These are phyloP conservation scores for Chrysodeixis includens DNA, from an alignment of 2,888 invertebrate genomes.

Conservation along the genomic window DNA sequence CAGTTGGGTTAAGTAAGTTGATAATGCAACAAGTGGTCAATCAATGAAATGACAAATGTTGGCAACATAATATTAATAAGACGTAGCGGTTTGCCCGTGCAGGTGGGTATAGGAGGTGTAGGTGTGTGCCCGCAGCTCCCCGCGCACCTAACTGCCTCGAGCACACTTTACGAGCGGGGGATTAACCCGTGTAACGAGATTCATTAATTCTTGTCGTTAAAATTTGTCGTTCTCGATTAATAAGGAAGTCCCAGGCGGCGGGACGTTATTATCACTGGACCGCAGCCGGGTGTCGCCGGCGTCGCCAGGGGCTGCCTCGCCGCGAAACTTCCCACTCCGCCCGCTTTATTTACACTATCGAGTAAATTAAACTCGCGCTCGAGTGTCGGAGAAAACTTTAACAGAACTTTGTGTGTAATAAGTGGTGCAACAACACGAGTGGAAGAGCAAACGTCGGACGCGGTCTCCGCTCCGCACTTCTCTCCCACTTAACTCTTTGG, in stretches of 20 bases:
- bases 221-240: slow-evolving; percentile 90
- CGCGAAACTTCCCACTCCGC: slow-evolving; percentile 86
- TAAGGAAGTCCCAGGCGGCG: slow-evolving; percentile 86
- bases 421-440: slow-evolving; percentile 90
- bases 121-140: slow-evolving; percentile 70
- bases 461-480: slow-evolving; percentile 87
- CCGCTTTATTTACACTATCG: slow-evolving; percentile 90
- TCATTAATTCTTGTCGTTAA: slow-evolving; percentile 90
- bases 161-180: slow-evolving; percentile 88
- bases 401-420: slow-evolving; percentile 89
- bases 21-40: not conserved
- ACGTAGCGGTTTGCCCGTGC: slow-evolving; percentile 41
- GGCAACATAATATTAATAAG: slow-evolving; percentile 21
- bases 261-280: slow-evolving; percentile 88
- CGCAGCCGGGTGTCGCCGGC: slow-evolving; percentile 76
- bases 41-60: slow-evolving; percentile 9
- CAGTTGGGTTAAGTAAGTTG: not conserved
- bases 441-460: slow-evolving; percentile 89
- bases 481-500: slow-evolving; percentile 89
- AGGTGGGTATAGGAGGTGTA: slow-evolving; percentile 56
- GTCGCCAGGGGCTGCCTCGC: slow-evolving; percentile 74
- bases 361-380: slow-evolving; percentile 89
- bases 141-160: slow-evolving; percentile 84
- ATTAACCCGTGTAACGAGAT: slow-evolving; percentile 90
- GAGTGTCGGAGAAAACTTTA: slow-evolving; percentile 88